Base-by-base conservation (phyloP, 2,797 vertebrate species). In the Gallirallus australis region DNA sequence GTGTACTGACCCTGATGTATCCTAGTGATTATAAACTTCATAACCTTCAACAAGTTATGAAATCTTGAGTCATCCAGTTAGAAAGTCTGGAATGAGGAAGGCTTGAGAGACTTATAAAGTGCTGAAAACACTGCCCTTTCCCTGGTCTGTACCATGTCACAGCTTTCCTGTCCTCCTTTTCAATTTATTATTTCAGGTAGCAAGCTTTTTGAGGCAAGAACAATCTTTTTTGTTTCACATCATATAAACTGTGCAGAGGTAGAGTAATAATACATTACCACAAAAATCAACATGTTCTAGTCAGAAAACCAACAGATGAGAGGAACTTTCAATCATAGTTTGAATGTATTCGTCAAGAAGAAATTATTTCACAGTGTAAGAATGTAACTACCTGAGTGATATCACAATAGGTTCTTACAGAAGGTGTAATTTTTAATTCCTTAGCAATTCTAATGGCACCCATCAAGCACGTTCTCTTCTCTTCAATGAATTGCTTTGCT, bases 401-500 rank as follows among this genome's bases (percentile, higher is more conserved):
- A 82, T 97, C 95, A 95, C 86, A 97, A 11, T 35, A 95, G 35
- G 61, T 82, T 89, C 96, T 96, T 25, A 90, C 15, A 56, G 96
- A 96, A 94, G 60, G 70, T 28, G 93, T 92, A 48, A 56, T 82
- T 82, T 96, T 97, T 86, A 98, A 85, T 39, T 97, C 96, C 76
- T 79, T 92, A 89, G 97, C 97, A 27, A 88, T 97, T 69, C 96
- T 98, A 96, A 98, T 94, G 35, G 94, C 95, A 96, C 64, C 93
- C 82, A 80, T 84, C 94, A 98, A 97, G 65, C 79, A 81, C 54
- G 89, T 79, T 92, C 71, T 98, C 93, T 97, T 98, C 72, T 96
- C 95, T 90, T 97, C 95, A 18, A 98, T 90, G n/a, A 80, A 64
- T n/a, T 91, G 95, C 93, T 97, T 98, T 60, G 95, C 70, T 88